Conservation (phyloP, 2,797 vertebrate species). For the Gadopsis bispinosus region DNA sequence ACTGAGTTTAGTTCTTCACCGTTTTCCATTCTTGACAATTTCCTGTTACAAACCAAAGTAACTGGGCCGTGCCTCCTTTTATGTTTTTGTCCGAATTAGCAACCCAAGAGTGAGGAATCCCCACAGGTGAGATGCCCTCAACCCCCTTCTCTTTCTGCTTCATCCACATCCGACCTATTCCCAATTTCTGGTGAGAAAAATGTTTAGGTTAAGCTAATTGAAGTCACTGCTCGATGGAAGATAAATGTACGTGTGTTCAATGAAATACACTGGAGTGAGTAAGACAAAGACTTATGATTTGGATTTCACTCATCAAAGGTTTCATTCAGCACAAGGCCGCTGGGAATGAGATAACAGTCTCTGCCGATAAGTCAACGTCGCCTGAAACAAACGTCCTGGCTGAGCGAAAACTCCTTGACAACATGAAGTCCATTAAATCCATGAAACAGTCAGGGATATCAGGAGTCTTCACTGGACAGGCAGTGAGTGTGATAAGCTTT, state of each 20-base stretch:
- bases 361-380: slow-evolving; percentile 47
- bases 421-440: slow-evolving; percentile 79
- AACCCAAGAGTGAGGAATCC: slow-evolving; percentile 80
- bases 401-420: slow-evolving; percentile 72
- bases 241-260: background rate
- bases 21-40: background rate
- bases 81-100: slow-evolving; percentile 60
- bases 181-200: slow-evolving; percentile 78
- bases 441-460: slow-evolving; percentile 80
- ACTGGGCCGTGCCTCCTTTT: background rate
- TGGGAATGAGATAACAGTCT: slow-evolving; percentile 40
- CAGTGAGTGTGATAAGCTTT: slow-evolving; percentile 60
- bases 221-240: background rate
- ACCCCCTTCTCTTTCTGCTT: slow-evolving; percentile 33
- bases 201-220: slow-evolving; percentile 15
- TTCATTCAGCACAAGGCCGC: slow-evolving; percentile 61
- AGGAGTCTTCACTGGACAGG: slow-evolving; percentile 71
- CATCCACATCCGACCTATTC: slow-evolving; percentile 33
- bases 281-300: slow-evolving; percentile 39
- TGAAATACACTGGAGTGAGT: background rate
- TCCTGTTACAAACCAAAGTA: slow-evolving; percentile 9
- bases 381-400: slow-evolving; percentile 66
- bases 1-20: background rate
- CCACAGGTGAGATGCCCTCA: slow-evolving; percentile 78
- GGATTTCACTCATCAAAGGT: slow-evolving; percentile 70